Percentiles rank a stretch among this genome's conserved stretches.
Conservation (phyloP, 1,140 invertebrate genomes). For the Arion vulgaris region DNA sequence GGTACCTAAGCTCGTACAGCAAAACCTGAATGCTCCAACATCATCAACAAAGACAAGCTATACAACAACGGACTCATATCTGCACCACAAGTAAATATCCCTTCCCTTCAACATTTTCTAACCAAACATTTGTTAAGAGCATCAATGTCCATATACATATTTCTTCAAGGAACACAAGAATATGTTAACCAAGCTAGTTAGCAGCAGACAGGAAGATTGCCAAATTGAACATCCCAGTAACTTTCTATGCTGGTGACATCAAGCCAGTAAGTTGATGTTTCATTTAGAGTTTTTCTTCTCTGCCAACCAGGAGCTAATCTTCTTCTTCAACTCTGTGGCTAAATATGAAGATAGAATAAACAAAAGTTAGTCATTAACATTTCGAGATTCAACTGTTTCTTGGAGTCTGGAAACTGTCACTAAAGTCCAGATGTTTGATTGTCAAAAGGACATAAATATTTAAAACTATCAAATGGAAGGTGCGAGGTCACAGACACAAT, state of each 20-base stretch:
- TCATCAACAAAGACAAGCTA: background rate
- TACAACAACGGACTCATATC: background rate
- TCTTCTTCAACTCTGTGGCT: slow-evolving; percentile 50
- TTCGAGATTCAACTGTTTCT: too few relatives aligned
- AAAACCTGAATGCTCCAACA: too few relatives aligned
- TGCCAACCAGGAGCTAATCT: slow-evolving; percentile 46
- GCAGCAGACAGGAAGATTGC: background rate
- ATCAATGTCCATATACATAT: background rate
- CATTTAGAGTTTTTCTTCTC: slow-evolving; percentile 16
- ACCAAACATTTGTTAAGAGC: too few relatives aligned
- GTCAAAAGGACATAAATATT: background rate
- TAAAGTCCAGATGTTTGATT: background rate
- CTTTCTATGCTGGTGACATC: background rate
- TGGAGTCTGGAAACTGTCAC: too few relatives aligned
- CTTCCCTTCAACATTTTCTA: background rate
- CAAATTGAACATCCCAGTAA: background rate
- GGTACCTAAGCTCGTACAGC: too few relatives aligned
- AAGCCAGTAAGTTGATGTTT: background rate
- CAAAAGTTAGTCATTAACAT: too few relatives aligned
- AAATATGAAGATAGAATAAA: slow-evolving; percentile 27
- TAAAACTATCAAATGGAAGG: background rate
- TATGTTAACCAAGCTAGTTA: background rate
- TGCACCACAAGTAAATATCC: background rate
- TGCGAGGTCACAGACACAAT: too few relatives aligned
- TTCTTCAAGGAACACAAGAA: background rate